These are phyloP conservation scores for Lophochroa leadbeateri DNA, from an alignment of 2,113 vertebrate genomes.

Conservation along the genomic window DNA sequence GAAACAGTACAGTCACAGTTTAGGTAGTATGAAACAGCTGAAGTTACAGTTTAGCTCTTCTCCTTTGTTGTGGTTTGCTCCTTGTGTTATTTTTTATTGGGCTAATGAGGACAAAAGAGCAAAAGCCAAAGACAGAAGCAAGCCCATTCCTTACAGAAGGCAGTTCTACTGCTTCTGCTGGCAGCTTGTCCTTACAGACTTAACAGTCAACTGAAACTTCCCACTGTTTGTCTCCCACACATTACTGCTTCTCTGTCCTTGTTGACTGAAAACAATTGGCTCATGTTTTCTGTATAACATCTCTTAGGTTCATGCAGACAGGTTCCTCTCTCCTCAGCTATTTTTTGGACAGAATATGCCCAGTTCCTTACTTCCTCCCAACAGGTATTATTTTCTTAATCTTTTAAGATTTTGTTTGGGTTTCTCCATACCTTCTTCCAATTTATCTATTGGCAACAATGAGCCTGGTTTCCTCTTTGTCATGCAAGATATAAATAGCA, in stretches of 20 bases:
- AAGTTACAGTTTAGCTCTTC: background rate
- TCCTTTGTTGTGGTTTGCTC: background rate
- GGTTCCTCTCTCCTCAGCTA: background rate
- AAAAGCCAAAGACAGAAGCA: background rate
- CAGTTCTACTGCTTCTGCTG: background rate
- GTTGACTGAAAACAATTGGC: background rate
- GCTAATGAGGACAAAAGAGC: background rate
- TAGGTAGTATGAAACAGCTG: background rate
- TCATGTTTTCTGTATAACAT: background rate
- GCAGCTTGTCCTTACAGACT: background rate
- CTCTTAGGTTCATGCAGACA: background rate
- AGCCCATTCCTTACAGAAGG: background rate
- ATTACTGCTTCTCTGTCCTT: background rate
- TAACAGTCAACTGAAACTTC: background rate
- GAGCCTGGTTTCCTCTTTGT: background rate
- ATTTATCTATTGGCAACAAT: background rate
- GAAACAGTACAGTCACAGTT: background rate
- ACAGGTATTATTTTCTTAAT: background rate
- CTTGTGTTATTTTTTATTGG: background rate
- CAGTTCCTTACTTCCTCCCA: background rate
- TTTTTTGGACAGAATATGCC: background rate
- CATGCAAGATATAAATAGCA: background rate
- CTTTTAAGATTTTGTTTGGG: background rate
- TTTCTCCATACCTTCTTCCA: background rate
- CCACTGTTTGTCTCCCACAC: background rate